A percentile compares a stretch with the other conserved stretches of the same genome.
These are phyloP conservation scores for Conger conger DNA, from an alignment of 2,113 vertebrate species.

Conservation along the genomic window DNA sequence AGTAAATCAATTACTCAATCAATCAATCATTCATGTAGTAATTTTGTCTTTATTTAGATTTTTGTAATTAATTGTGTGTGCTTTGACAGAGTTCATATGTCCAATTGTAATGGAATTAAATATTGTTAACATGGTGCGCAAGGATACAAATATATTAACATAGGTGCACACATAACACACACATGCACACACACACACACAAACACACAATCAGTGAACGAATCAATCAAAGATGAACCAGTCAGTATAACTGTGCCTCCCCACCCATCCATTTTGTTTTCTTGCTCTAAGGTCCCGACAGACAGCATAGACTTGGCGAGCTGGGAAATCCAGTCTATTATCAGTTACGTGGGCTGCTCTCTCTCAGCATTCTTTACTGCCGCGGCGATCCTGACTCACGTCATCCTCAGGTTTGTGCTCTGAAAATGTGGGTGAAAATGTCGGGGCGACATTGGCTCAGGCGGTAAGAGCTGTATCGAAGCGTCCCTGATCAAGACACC, in stretches of 20 bases:
- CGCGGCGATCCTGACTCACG: slow-evolving; percentile 46
- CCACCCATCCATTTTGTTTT: neutral
- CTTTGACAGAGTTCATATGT: neutral
- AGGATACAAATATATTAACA: neutral
- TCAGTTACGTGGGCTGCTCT: slow-evolving; percentile 62
- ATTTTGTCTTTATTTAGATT: neutral
- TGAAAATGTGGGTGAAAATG: too few species aligned
- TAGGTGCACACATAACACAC: neutral
- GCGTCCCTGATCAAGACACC: too few species aligned
- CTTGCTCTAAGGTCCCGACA: slow-evolving; percentile 28
- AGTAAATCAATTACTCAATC: neutral
- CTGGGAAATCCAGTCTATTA: slow-evolving; percentile 58
- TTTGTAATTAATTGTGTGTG: neutral
- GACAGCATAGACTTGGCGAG: slow-evolving; percentile 31
- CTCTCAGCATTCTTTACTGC: slow-evolving; percentile 60
- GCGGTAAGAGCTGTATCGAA: too few species aligned
- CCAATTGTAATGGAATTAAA: too few species aligned
- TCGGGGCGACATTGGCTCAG: too few species aligned
- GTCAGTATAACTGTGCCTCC: neutral
- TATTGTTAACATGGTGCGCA: neutral
- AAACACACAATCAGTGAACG: neutral
- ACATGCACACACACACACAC: too few species aligned
- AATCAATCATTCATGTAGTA: neutral
- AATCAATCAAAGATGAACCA: neutral
- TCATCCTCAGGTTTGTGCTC: slow-evolving; percentile 47